Conservation (phyloP, 2,113 vertebrate species). For the Fulica atra region DNA sequence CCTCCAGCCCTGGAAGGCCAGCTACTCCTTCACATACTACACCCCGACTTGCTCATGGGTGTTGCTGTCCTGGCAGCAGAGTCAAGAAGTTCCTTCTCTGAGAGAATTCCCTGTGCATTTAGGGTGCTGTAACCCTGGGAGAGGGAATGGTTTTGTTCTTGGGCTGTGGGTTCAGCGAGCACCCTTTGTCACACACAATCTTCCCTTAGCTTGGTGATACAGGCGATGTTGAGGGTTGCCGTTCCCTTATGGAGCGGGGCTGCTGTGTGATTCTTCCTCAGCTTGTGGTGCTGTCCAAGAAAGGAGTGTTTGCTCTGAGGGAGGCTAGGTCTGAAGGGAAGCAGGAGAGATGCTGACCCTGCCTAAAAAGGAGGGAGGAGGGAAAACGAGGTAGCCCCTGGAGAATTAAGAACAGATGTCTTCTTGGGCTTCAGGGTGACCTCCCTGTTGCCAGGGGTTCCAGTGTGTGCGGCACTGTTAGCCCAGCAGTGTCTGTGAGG, state of each 20-base stretch:
- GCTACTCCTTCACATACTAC: fast-evolving
- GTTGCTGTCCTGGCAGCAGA: background rate
- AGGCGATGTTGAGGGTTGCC: background rate
- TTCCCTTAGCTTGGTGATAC: background rate
- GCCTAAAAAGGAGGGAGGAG: background rate
- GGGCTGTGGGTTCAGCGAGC: background rate
- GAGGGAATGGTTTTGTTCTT: background rate
- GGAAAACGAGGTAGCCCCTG: background rate
- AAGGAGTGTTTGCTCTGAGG: background rate
- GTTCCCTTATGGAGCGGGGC: background rate
- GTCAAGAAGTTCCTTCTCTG: fast-evolving
- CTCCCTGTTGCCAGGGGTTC: background rate
- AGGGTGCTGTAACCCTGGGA: background rate
- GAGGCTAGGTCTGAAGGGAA: background rate
- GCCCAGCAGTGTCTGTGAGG: background rate
- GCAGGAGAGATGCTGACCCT: background rate
- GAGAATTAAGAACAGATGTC: background rate
- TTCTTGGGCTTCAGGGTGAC: background rate
- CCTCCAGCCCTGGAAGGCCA: background rate
- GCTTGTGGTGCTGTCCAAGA: background rate
- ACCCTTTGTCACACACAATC: background rate
- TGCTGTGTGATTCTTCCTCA: background rate
- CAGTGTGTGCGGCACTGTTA: background rate
- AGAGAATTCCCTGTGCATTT: background rate
- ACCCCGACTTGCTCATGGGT: fast-evolving